phyloP scores from a whole-genome alignment of 2,888 invertebrate genomes.

The Galerucella calmariensis region DNA sequence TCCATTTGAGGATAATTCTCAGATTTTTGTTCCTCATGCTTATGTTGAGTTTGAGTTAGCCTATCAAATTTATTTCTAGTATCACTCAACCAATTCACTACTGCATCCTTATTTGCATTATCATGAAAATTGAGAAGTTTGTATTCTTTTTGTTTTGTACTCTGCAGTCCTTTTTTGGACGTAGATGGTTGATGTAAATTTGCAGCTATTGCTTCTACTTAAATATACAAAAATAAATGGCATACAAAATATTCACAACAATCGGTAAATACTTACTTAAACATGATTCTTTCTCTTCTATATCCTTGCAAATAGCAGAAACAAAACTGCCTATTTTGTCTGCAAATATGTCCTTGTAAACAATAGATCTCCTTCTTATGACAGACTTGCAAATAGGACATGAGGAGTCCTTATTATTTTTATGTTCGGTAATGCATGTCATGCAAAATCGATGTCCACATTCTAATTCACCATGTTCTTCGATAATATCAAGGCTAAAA shows the following conservation, averaged over 20 bases:
- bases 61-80: slow-evolving; percentile 52
- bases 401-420: slow-evolving; percentile 23
- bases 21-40: neutral
- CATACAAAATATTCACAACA: neutral
- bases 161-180: neutral
- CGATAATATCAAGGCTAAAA: slow-evolving; percentile 42
- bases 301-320: slow-evolving; percentile 24
- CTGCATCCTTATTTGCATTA: slow-evolving; percentile 41
- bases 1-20: slow-evolving; percentile 17
- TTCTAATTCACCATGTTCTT: slow-evolving; percentile 35
- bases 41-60: slow-evolving; percentile 47
- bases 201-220: slow-evolving; percentile 6
- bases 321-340: slow-evolving; percentile 33
- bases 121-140: slow-evolving; percentile 48
- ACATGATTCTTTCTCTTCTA: slow-evolving; percentile 15
- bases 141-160: slow-evolving; percentile 25
- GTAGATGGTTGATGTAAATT: slow-evolving; percentile 16
- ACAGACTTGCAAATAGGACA: slow-evolving; percentile 40
- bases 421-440: slow-evolving; percentile 31
- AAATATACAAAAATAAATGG: neutral
- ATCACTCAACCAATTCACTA: slow-evolving; percentile 54
- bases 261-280: slow-evolving; percentile 15
- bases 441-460: slow-evolving; percentile 42
- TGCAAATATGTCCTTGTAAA: slow-evolving; percentile 37
- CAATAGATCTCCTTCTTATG: slow-evolving; percentile 30